Conservation (phyloP, 1,140 invertebrate genomes). For the Drosophila bipectinata region DNA sequence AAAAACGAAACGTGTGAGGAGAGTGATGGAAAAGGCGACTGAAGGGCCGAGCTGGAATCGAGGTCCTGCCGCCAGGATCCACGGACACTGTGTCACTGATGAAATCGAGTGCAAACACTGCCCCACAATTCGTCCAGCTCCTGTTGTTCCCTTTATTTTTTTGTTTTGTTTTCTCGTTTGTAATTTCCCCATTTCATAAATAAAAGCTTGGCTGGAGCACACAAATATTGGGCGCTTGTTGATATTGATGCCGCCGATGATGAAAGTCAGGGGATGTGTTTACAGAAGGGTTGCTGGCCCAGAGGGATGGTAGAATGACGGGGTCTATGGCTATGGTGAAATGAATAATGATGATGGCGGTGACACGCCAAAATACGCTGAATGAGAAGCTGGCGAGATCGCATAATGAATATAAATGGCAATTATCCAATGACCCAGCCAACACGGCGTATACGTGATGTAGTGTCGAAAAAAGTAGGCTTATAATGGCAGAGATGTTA, state of each 20-base stretch:
- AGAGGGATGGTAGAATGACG: not conserved
- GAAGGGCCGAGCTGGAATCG: constrained; percentile 15
- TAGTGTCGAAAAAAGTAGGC: constrained; percentile 39
- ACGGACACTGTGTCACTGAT: constrained; percentile 59
- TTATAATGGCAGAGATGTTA: not conserved
- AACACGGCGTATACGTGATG: constrained; percentile 52
- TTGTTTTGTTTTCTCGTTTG: constrained; percentile 41
- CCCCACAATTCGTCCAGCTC: constrained; percentile 23
- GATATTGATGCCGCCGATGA: constrained; percentile 67
- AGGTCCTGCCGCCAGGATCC: constrained; percentile 12
- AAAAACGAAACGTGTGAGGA: constrained; percentile 70
- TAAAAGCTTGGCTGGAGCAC: constrained; percentile 51
- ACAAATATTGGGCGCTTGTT: constrained; percentile 80
- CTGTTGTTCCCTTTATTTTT: not conserved
- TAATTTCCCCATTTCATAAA: constrained; percentile 82
- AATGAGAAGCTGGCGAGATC: constrained; percentile 44
- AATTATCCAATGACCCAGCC: constrained; percentile 59
- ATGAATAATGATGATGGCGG: constrained; percentile 77
- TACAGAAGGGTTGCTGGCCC: constrained; percentile 11
- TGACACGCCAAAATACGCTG: constrained; percentile 59
- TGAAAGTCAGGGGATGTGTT: constrained; percentile 56
- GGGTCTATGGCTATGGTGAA: constrained; percentile 25
- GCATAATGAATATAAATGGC: constrained; percentile 79
- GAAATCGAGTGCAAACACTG: constrained; percentile 64
- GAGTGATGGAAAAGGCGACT: constrained; percentile 54